A percentile compares a stretch with the other conserved stretches of the same genome.
Evolutionary conservation across 1,140 invertebrate species (phyloP).

Genomic region (Papilio dardanus): DNA sequence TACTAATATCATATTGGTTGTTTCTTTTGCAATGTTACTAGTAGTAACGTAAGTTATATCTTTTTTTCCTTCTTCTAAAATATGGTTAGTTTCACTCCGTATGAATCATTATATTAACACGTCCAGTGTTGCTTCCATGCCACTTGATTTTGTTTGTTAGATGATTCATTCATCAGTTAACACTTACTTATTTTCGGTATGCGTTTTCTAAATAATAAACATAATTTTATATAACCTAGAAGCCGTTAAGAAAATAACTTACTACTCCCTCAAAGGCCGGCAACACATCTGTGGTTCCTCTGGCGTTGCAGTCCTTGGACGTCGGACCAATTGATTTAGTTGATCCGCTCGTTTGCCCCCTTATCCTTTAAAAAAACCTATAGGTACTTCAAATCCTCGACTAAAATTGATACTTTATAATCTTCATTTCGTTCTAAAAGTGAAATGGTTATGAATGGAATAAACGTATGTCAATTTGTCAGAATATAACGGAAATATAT

Average conservation of each 20-base stretch:
- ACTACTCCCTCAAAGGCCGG: too few species aligned
- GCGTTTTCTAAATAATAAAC: not conserved
- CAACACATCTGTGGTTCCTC: too few species aligned
- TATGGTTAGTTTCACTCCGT: not conserved
- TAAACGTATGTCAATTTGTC: not conserved
- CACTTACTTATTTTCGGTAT: slow-evolving; percentile 1
- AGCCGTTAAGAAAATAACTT: too few species aligned
- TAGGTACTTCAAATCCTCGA: too few species aligned
- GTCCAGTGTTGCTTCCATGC: slow-evolving; percentile 2
- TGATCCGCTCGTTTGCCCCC: too few species aligned
- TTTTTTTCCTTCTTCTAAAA: not conserved
- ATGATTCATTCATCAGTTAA: slow-evolving; percentile 26
- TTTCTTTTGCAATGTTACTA: not conserved
- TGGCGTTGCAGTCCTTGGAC: too few species aligned
- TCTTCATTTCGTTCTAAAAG: not conserved
- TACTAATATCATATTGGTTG: not conserved
- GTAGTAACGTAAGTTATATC: not conserved
- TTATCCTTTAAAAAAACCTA: too few species aligned
- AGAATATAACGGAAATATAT: not conserved
- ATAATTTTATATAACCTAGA: slow-evolving; percentile 1
- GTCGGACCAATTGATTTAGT: too few species aligned
- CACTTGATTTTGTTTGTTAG: slow-evolving; percentile 26
- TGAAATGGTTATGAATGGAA: not conserved
- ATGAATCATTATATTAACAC: slow-evolving; percentile 28
- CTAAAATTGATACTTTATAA: too few species aligned